These are phyloP conservation scores for Drosophila murphyi DNA, from an alignment of 1,140 invertebrate genomes.

Conservation along the genomic window DNA sequence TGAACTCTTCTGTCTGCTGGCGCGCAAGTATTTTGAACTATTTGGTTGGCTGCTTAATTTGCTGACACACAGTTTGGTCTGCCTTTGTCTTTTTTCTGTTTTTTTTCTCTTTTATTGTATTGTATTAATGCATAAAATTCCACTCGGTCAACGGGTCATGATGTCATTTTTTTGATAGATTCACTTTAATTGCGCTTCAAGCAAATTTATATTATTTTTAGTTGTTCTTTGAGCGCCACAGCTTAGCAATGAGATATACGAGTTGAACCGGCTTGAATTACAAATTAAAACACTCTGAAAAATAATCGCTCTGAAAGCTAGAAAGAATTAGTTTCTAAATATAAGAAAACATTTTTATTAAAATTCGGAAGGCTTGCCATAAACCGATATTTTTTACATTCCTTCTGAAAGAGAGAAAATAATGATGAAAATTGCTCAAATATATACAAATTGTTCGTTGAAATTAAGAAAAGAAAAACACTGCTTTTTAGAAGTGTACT, in stretches of 20 bases:
- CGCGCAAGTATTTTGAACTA: constrained; percentile 52
- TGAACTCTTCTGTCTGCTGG: constrained; percentile 3
- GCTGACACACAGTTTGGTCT: constrained; percentile 17
- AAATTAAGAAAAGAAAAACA: too few species aligned
- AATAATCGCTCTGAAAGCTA: too few species aligned
- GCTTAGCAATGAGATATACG: constrained; percentile 1
- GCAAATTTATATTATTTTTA: constrained; percentile 17
- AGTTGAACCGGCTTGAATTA: background rate
- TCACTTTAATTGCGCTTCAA: constrained; percentile 66
- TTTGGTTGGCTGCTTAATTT: constrained; percentile 61
- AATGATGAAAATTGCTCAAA: too few species aligned
- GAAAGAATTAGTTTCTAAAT: too few species aligned
- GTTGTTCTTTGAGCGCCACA: constrained; percentile 10
- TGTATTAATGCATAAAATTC: constrained; percentile 53
- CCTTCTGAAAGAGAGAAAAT: too few species aligned
- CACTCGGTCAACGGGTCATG: constrained; percentile 76
- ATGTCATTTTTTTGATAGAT: constrained; percentile 78
- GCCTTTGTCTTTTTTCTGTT: background rate
- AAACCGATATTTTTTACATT: too few species aligned
- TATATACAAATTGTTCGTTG: too few species aligned
- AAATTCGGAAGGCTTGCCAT: too few species aligned
- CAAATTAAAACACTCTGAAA: background rate
- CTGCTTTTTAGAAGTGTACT: too few species aligned
- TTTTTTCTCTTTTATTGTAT: constrained; percentile 44
- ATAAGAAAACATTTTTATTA: too few species aligned